phyloP scores from a whole-genome alignment of 2,113 vertebrate genomes.

The Caranx ignobilis region DNA sequence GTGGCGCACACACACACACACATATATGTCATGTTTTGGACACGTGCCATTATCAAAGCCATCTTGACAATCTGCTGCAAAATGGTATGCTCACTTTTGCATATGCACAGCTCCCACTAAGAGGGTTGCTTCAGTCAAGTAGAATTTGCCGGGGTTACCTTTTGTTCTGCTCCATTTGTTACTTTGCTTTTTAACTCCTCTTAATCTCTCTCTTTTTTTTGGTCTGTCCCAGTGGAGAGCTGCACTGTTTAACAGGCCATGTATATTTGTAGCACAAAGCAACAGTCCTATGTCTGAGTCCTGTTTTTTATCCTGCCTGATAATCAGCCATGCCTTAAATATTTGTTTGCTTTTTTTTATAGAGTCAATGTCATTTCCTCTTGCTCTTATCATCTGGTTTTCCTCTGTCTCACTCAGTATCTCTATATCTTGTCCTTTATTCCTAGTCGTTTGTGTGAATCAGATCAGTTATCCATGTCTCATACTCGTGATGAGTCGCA shows the following conservation, averaged over 20 bases:
- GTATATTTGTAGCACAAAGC: conserved; percentile 15
- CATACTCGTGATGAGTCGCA: neutral
- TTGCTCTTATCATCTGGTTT: conserved; percentile 40
- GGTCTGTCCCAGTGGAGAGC: conserved; percentile 3
- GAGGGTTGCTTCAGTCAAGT: conserved; percentile 1
- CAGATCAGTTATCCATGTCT: conserved; percentile 4
- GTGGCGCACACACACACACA: neutral
- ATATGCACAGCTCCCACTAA: neutral
- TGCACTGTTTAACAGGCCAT: conserved; percentile 15
- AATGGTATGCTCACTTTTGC: conserved; percentile 4
- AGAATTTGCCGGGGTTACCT: conserved; percentile 29
- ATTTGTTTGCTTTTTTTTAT: conserved; percentile 57
- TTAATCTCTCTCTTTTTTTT: conserved; percentile 21
- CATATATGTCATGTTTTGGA: conserved; percentile 39
- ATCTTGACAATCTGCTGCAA: neutral
- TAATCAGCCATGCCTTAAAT: conserved; percentile 55
- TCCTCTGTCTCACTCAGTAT: conserved; percentile 9
- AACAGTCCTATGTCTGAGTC: conserved; percentile 22
- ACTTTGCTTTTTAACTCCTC: conserved; percentile 34
- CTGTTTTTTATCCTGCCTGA: conserved; percentile 40
- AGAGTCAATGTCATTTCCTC: conserved; percentile 49
- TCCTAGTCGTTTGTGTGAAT: neutral
- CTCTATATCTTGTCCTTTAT: conserved; percentile 4
- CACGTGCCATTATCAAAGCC: conserved; percentile 8
- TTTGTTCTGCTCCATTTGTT: conserved; percentile 42